Evolutionary conservation across 2,888 invertebrate genomes (phyloP).

Genomic region (Pammene fasciana): DNA sequence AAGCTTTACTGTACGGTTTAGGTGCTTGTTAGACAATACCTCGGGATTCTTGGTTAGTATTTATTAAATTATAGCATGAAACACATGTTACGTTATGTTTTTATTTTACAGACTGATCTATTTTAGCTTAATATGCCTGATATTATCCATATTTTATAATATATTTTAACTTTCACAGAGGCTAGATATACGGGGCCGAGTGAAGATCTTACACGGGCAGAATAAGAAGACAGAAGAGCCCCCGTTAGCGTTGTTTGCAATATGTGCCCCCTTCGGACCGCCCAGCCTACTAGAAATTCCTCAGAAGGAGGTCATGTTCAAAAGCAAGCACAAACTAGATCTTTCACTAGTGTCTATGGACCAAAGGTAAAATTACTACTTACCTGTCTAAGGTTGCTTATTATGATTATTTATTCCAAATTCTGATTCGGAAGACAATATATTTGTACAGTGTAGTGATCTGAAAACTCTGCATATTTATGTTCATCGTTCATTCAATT

Average conservation of each 20-base stretch:
- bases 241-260: slow-evolving; percentile 96
- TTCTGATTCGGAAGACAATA: too few species aligned
- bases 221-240: slow-evolving; percentile 97
- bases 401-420: neutral
- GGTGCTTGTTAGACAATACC: slow-evolving; percentile 99
- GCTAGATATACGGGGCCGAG: slow-evolving; percentile 98
- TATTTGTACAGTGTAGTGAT: too few species aligned
- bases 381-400: neutral
- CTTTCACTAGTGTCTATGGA: slow-evolving; percentile 98
- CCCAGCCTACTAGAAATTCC: slow-evolving; percentile 98
- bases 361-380: slow-evolving; percentile 86
- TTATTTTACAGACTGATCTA: too few species aligned
- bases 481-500: too few species aligned
- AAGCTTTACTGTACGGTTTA: slow-evolving; percentile 99
- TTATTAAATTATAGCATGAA: neutral
- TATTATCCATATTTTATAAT: slow-evolving; percentile 1
- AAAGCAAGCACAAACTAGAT: slow-evolving; percentile 99
- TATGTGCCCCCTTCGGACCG: slow-evolving; percentile 99
- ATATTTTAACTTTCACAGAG: slow-evolving; percentile 85
- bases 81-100: too few species aligned
- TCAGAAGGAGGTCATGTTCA: slow-evolving; percentile 99
- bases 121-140: too few species aligned
- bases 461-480: too few species aligned
- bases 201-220: slow-evolving; percentile 98
- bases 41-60: slow-evolving; percentile 97